Evolutionary conservation across 2,888 invertebrate species (phyloP).

Genomic region (Scrobipalpa costella): DNA sequence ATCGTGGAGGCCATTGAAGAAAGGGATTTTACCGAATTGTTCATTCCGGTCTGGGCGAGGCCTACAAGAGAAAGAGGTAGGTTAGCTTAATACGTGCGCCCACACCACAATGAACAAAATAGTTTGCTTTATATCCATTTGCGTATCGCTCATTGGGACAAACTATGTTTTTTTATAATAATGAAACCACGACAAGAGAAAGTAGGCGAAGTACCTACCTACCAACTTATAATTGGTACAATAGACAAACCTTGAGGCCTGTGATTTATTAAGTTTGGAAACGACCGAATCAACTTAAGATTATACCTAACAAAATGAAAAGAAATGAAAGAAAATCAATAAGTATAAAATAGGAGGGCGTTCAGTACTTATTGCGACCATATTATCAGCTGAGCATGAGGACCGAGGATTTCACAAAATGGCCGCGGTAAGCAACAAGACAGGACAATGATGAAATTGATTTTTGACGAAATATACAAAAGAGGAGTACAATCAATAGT

Average conservation of each 20-base stretch:
- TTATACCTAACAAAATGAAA: not conserved
- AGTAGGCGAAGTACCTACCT: conserved; percentile 12
- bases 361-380: conserved; percentile 44
- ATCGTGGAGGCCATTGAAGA: conserved; percentile 67
- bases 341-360: not conserved
- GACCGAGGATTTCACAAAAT: conserved; percentile 74
- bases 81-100: not conserved
- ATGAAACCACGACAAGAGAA: conserved; percentile 17
- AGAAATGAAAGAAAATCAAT: not conserved
- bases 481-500: not conserved
- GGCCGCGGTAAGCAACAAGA: conserved; percentile 59
- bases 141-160: conserved; percentile 1
- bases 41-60: conserved; percentile 84
- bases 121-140: conserved; percentile 33
- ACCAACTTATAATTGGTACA: not conserved
- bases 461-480: not conserved
- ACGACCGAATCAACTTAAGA: not conserved
- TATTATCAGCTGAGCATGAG: conserved; percentile 62
- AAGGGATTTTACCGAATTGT: conserved; percentile 82
- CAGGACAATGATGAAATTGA: conserved; percentile 25
- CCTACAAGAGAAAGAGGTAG: conserved; percentile 67
- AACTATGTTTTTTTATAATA: not conserved
- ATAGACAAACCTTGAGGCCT: not conserved
- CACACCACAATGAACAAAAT: conserved; percentile 5
- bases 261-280: not conserved